phyloP scores from a whole-genome alignment of 2,113 vertebrate species.

The Pipra filicauda region DNA sequence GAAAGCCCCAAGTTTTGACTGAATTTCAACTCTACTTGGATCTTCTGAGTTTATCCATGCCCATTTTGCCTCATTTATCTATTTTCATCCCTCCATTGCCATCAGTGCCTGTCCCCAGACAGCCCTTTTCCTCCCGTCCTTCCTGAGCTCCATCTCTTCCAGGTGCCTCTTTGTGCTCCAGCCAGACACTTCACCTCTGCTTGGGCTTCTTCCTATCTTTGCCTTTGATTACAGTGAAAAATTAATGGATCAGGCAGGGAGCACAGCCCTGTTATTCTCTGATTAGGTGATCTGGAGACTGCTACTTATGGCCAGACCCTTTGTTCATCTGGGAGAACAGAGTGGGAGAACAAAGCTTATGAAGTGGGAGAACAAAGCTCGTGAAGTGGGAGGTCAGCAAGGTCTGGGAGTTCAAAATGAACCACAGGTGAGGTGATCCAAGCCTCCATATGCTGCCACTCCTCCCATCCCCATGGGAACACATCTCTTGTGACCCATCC shows the following conservation, averaged over 20 bases:
- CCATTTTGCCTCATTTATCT: background rate
- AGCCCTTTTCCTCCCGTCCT: background rate
- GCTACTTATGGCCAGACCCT: background rate
- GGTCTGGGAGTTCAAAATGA: background rate
- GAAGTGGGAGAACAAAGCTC: background rate
- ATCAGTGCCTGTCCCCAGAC: background rate
- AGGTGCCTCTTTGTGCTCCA: background rate
- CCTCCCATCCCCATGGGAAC: background rate
- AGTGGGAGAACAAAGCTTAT: background rate
- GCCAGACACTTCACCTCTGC: background rate
- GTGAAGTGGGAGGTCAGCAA: background rate
- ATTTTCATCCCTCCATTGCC: background rate
- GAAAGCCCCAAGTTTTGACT: background rate
- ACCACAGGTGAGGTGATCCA: background rate
- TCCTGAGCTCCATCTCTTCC: background rate
- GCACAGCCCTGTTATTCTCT: background rate
- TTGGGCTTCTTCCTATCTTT: background rate
- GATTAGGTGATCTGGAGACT: slow-evolving; percentile 17
- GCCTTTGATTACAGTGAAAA: background rate
- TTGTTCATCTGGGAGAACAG: background rate
- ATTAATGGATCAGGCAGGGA: slow-evolving; percentile 23
- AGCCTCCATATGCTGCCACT: background rate
- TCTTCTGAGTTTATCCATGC: background rate
- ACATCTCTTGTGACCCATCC: background rate
- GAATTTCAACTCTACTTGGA: background rate